These are phyloP conservation scores for Netelia inedita DNA, from an alignment of 2,888 invertebrate genomes.

Conservation along the genomic window DNA sequence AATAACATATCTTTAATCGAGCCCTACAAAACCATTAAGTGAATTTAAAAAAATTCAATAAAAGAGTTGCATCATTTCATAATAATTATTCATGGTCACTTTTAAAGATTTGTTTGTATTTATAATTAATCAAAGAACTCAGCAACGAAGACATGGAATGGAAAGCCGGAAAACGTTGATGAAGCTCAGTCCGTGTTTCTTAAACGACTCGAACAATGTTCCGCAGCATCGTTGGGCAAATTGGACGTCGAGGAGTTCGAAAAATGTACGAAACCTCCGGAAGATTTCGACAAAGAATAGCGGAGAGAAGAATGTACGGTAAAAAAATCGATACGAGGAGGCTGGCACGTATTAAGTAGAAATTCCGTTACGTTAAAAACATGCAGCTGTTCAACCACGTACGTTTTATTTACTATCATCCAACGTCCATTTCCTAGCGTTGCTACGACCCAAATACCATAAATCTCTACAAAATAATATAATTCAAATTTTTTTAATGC, in stretches of 20 bases:
- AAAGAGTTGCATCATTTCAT: neutral
- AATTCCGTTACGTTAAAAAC: neutral
- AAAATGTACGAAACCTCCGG: constrained; percentile 37
- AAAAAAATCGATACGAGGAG: neutral
- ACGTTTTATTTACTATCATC: too few relatives aligned
- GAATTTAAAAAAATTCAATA: too few relatives aligned
- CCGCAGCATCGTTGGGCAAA: constrained; percentile 74
- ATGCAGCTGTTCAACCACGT: too few relatives aligned
- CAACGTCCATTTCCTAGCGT: too few relatives aligned
- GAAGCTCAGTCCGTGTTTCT: constrained; percentile 88
- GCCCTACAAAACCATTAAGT: too few relatives aligned
- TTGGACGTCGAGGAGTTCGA: constrained; percentile 59
- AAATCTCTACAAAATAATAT: too few relatives aligned
- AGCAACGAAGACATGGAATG: constrained; percentile 88
- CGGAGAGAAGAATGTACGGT: neutral
- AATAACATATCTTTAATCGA: too few relatives aligned
- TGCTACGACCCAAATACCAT: too few relatives aligned
- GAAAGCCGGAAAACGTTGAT: constrained; percentile 87
- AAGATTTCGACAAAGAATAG: constrained; percentile 30
- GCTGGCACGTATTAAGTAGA: neutral
- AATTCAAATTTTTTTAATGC: too few relatives aligned
- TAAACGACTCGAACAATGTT: constrained; percentile 87
- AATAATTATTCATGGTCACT: neutral
- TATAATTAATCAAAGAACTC: constrained; percentile 85
- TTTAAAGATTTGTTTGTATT: neutral